These are phyloP conservation scores for Anser cygnoides DNA, from an alignment of 2,113 vertebrate species.

Conservation along the genomic window DNA sequence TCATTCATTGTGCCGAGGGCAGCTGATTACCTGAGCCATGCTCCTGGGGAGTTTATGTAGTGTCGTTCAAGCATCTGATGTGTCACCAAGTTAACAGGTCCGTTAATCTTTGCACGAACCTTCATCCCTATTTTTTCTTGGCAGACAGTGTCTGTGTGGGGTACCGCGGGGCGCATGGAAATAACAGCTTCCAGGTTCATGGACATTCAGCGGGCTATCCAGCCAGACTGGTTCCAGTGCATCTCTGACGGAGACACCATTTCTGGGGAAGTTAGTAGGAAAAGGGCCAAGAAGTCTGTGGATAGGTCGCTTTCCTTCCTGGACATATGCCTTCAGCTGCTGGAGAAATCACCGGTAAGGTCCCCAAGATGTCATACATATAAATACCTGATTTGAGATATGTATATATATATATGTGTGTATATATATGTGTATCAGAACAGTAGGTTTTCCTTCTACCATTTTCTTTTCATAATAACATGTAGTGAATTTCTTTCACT, in stretches of 20 bases:
- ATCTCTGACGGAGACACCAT: conserved; percentile 91
- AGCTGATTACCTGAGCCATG: background rate
- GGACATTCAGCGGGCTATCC: conserved; percentile 85
- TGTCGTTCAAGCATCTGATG: background rate
- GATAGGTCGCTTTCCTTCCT: conserved; percentile 91
- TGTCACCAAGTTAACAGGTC: background rate
- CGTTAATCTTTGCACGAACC: background rate
- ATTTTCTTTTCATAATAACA: background rate
- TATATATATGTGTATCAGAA: no score
- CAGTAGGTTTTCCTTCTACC: background rate
- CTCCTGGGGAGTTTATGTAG: background rate
- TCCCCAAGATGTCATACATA: background rate
- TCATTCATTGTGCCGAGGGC: background rate
- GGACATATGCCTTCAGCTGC: conserved; percentile 86
- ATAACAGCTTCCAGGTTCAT: conserved; percentile 89
- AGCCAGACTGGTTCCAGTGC: conserved; percentile 94
- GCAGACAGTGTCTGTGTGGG: conserved; percentile 93
- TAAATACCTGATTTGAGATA: no score
- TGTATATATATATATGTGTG: no score
- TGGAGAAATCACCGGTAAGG: conserved; percentile 85
- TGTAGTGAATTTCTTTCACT: background rate
- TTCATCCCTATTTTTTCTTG: background rate
- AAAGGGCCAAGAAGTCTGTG: conserved; percentile 90
- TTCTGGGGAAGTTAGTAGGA: conserved; percentile 78
- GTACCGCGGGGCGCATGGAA: conserved; percentile 90